Evolutionary conservation across 2,113 vertebrate genomes (phyloP).

Genomic region (Circaetus cinerascens): DNA sequence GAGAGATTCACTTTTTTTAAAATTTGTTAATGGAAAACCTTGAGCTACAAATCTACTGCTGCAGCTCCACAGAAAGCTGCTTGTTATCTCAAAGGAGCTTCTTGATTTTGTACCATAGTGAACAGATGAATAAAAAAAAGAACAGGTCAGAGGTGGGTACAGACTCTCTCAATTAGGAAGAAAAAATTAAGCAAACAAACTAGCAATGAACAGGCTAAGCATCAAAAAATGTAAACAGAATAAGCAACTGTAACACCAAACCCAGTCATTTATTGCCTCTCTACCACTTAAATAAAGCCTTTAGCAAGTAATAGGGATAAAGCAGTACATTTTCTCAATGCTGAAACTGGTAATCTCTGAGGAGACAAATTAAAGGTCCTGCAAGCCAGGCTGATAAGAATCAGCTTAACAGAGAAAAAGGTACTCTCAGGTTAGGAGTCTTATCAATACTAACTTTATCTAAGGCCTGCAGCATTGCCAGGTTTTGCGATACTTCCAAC

Average conservation of each 20-base stretch:
- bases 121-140: neutral
- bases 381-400: neutral
- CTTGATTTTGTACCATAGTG: neutral
- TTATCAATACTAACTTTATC: neutral
- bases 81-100: neutral
- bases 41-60: neutral
- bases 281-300: neutral
- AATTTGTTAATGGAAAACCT: neutral
- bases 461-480: neutral
- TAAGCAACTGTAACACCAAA: conserved; percentile 1
- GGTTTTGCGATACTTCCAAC: neutral
- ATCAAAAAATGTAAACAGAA: neutral
- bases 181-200: conserved; percentile 42
- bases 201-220: neutral
- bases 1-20: neutral
- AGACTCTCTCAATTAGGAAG: neutral
- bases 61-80: neutral
- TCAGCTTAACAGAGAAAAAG: neutral
- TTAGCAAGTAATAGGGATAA: neutral
- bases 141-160: neutral
- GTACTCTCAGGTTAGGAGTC: neutral
- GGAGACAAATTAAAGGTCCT: conserved; percentile 21
- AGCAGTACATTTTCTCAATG: neutral
- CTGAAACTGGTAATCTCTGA: neutral
- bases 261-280: conserved; percentile 1